phyloP scores from a whole-genome alignment of 2,113 vertebrate genomes.

The Bothrops jararaca region DNA sequence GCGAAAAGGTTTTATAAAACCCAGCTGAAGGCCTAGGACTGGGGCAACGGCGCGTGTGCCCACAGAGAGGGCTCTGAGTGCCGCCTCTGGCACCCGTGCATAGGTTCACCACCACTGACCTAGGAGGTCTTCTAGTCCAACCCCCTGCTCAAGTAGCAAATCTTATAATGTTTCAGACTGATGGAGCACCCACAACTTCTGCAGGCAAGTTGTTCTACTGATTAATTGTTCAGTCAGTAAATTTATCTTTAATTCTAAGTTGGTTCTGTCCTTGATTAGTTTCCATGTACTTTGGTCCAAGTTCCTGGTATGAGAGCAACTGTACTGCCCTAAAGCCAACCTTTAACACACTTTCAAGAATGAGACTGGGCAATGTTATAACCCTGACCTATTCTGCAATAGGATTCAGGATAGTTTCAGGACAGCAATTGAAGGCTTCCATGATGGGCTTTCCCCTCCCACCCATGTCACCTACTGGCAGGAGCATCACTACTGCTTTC shows the following conservation, averaged over 20 bases:
- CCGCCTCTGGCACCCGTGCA: too few relatives aligned
- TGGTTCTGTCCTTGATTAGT: background rate
- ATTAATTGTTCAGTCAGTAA: background rate
- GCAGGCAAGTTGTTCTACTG: background rate
- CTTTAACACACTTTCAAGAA: background rate
- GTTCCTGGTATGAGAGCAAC: background rate
- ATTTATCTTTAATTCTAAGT: background rate
- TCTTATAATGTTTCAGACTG: background rate
- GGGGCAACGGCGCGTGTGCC: too few relatives aligned
- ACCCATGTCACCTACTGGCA: background rate
- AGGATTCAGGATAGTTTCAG: background rate
- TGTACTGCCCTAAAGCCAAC: background rate
- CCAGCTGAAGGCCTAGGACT: too few relatives aligned
- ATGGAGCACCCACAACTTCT: background rate
- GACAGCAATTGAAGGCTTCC: background rate
- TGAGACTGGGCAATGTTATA: background rate
- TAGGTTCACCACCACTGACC: background rate
- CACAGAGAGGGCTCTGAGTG: too few relatives aligned
- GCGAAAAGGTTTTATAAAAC: too few relatives aligned
- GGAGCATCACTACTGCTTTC: background rate
- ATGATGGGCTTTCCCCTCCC: background rate
- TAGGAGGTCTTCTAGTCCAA: background rate
- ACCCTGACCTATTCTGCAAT: background rate
- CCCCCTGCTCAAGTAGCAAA: background rate
- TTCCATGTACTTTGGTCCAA: background rate